Percentiles rank a stretch among this genome's conserved stretches.
Evolutionary conservation across 2,113 vertebrate species (phyloP).

Genomic region (Lontra canadensis): DNA sequence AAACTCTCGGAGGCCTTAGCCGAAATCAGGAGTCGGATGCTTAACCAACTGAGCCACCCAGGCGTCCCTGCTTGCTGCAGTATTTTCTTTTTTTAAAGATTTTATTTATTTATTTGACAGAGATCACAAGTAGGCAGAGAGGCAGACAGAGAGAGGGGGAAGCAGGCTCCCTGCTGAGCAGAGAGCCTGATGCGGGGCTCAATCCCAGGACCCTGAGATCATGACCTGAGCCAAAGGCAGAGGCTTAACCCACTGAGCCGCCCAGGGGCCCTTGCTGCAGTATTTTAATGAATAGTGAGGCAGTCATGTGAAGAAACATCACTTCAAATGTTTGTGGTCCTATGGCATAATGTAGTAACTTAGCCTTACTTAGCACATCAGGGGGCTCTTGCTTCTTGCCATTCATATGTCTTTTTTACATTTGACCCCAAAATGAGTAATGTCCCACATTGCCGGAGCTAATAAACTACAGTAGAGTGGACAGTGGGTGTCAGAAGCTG

Average conservation of each 20-base stretch:
- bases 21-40: not conserved
- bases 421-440: not conserved
- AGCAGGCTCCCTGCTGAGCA: too few species aligned
- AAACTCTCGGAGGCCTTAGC: not conserved
- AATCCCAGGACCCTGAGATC: too few species aligned
- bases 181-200: too few species aligned
- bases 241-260: not conserved
- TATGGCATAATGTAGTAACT: not conserved
- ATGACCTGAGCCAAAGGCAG: too few species aligned
- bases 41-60: not conserved
- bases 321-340: not conserved
- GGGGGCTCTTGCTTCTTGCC: not conserved
- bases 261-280: not conserved
- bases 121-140: too few species aligned
- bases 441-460: not conserved
- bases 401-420: not conserved
- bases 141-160: too few species aligned
- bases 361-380: not conserved
- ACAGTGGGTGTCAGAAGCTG: not conserved
- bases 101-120: too few species aligned
- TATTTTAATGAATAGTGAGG: not conserved
- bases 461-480: not conserved
- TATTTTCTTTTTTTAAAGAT: too few species aligned
- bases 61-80: too few species aligned
- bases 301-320: not conserved